A percentile compares a stretch with the other conserved stretches of the same genome.
Evolutionary conservation across 2,888 invertebrate species (phyloP).

Genomic region (Mesopsocus fuscifrons): DNA sequence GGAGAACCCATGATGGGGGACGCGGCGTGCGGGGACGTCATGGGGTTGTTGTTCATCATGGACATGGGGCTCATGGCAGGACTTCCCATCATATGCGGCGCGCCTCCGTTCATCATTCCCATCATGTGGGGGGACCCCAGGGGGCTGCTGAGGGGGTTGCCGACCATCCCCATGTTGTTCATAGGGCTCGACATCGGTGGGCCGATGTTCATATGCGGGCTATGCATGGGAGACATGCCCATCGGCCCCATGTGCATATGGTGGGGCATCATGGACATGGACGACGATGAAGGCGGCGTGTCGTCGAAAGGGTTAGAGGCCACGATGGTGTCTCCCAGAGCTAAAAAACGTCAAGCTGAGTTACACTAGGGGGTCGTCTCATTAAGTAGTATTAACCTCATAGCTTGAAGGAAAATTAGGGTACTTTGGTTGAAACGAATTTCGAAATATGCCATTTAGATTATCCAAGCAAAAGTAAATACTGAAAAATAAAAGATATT

Average conservation of each 20-base stretch:
- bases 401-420: constrained; percentile 1
- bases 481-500: too few species aligned
- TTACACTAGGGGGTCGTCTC: background rate
- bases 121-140: constrained; percentile 12
- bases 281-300: constrained; percentile 33
- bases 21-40: constrained; percentile 21
- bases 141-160: constrained; percentile 30
- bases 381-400: constrained; percentile 6
- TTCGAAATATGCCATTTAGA: too few species aligned
- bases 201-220: constrained; percentile 39
- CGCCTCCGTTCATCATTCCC: constrained; percentile 19
- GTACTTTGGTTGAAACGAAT: too few species aligned
- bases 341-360: background rate
- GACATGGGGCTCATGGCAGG: constrained; percentile 26
- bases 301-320: constrained; percentile 93
- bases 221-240: constrained; percentile 38
- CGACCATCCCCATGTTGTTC: constrained; percentile 53
- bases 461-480: too few species aligned
- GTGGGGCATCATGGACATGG: constrained; percentile 22
- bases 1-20: constrained; percentile 40
- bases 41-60: constrained; percentile 29
- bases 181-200: constrained; percentile 31
- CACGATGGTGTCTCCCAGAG: constrained; percentile 54
- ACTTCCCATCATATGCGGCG: constrained; percentile 24
- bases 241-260: constrained; percentile 38